Evolutionary conservation across 2,888 invertebrate genomes (phyloP), one percentile per base, ranked within the genome.

Genomic region (Coelopa pilipes): DNA sequence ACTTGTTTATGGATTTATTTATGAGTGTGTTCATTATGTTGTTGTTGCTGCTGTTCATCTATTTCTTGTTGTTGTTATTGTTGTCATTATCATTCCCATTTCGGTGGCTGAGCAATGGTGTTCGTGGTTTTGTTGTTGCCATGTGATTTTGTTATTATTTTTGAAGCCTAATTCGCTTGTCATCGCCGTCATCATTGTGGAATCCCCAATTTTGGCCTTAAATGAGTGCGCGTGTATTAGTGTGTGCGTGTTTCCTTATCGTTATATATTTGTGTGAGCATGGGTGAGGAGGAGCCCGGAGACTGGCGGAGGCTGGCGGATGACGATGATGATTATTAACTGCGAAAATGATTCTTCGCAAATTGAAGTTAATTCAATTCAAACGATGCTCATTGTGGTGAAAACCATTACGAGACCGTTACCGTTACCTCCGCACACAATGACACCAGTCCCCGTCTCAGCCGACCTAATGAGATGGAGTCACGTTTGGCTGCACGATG

Each of bases 1-100:
- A 62, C 62, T 34, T 34, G 24, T 62, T 62, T 59, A 68, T 60
- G 59, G 50, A 62, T 73, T 45, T 62, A 46, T 73, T 73, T 73
- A 68, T 45, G 60, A 68, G 47, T 46, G 15, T 68, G 34, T 62
- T 53, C 53, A 73, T 68, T 62, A 62, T 67, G 45, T 63, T 45
- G 50, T 34, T 68, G 46, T 19, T 13, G n/a, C 34, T 57, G 57
- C 21, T 21, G 34, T 62, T 60, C 46, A 24, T 45, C 21, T 46
- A 49, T 1, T 46, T 13, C 13, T 55, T 66, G 47, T 55, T 13
- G 34, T 68, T 68, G 68, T 67, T 67, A 15, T 53, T 49, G 9
- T 50, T 50, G 17, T 46, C 24, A 53, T n/a, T 62, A 7, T 53
- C 19, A 49, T 47, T 55, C 17, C 47, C n/a, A 65, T 19, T 65